These are phyloP conservation scores for Chrysopa pallens DNA, from an alignment of 1,140 invertebrate species.

Conservation along the genomic window DNA sequence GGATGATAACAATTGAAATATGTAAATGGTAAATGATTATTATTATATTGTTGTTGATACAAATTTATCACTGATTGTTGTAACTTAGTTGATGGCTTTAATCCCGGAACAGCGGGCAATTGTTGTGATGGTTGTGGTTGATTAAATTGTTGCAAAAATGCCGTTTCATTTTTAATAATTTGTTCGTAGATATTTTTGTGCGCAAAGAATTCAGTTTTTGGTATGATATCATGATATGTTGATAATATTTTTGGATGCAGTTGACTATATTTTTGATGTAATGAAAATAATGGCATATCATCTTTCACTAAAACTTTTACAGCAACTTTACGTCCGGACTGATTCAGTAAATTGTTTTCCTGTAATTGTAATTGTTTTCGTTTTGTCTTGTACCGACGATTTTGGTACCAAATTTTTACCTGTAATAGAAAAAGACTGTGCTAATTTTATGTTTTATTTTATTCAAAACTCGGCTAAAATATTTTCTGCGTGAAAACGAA, in stretches of 20 bases:
- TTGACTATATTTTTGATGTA: slow-evolving; percentile 7
- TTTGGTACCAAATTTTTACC: slow-evolving; percentile 87
- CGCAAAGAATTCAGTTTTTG: neutral
- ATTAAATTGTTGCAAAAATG: slow-evolving; percentile 1
- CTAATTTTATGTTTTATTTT: no score
- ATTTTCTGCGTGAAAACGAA: no score
- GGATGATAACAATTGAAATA: slow-evolving; percentile 24
- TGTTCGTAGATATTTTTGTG: neutral
- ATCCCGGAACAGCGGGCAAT: slow-evolving; percentile 8
- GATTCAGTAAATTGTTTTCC: slow-evolving; percentile 36
- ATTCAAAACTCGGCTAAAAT: no score
- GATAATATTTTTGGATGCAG: neutral
- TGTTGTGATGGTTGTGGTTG: slow-evolving; percentile 17
- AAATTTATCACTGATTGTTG: slow-evolving; percentile 21
- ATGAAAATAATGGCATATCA: slow-evolving; percentile 32
- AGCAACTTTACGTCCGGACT: slow-evolving; percentile 57
- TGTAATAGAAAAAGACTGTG: no score
- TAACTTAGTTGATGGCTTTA: slow-evolving; percentile 14
- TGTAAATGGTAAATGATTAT: slow-evolving; percentile 13
- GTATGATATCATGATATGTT: neutral
- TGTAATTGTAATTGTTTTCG: slow-evolving; percentile 75
- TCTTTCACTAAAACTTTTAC: slow-evolving; percentile 80
- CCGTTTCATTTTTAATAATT: neutral
- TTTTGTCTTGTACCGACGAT: slow-evolving; percentile 93
- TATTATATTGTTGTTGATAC: slow-evolving; percentile 22